Conservation (phyloP, 2,113 vertebrate species). For the Emydocephalus ijimae region DNA sequence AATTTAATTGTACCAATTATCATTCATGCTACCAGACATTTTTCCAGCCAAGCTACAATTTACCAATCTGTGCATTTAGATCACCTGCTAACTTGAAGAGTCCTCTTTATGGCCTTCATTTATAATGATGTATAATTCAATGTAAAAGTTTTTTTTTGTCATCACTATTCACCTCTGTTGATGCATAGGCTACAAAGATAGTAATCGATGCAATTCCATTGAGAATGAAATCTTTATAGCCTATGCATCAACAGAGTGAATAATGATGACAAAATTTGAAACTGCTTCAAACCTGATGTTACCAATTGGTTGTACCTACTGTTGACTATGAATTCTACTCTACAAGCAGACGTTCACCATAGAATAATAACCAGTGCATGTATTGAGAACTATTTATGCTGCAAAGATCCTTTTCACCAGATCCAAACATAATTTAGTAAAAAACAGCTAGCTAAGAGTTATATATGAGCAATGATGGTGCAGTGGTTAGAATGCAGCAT, state of each 20-base stretch:
- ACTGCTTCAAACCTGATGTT: not conserved
- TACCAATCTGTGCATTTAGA: not conserved
- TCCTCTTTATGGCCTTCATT: not conserved
- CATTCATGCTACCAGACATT: not conserved
- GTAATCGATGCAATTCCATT: not conserved
- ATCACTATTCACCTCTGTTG: not conserved
- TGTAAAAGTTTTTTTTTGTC: not conserved
- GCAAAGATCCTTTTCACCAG: not conserved
- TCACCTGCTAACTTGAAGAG: not conserved
- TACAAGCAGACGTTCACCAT: not conserved
- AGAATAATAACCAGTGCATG: not conserved
- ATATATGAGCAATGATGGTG: too few relatives aligned
- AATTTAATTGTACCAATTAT: not conserved
- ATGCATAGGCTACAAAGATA: not conserved
- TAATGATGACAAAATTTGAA: not conserved
- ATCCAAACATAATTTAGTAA: not conserved
- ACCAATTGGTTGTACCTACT: not conserved
- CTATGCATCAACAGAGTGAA: too few relatives aligned
- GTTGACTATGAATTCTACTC: not conserved
- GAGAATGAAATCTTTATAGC: not conserved
- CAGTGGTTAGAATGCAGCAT: too few relatives aligned
- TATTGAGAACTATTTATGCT: not conserved
- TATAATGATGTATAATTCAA: not conserved
- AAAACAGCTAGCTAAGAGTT: not conserved
- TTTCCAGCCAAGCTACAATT: not conserved